Conservation (phyloP, 1,140 invertebrate genomes). For the Diuraphis noxia region DNA sequence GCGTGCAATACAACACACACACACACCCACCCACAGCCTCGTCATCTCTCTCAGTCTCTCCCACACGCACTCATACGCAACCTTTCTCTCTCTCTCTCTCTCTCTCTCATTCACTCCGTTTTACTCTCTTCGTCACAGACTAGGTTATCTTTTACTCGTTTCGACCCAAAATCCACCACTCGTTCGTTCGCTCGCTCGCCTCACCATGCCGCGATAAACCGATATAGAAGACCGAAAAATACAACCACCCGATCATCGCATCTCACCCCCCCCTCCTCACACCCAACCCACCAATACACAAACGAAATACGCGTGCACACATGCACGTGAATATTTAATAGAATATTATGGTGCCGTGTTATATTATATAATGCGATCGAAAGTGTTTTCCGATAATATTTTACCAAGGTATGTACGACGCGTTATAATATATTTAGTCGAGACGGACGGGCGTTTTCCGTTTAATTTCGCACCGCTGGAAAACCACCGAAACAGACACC, state of each 20-base stretch:
- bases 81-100: not conserved
- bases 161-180: not conserved
- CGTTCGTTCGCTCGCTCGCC: not conserved
- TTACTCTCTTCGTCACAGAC: not conserved
- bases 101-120: not conserved
- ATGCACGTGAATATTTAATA: not conserved
- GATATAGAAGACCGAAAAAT: not conserved
- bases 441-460: not conserved
- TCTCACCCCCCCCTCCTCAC: not conserved
- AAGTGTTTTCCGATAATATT: not conserved
- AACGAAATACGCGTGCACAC: not conserved
- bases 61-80: no score
- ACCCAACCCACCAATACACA: not conserved
- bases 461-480: not conserved
- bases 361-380: not conserved
- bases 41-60: not conserved
- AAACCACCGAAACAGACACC: not conserved
- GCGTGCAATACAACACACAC: constrained; percentile 19
- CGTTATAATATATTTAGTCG: no score
- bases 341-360: not conserved
- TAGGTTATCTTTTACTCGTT: constrained; percentile 8
- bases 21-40: not conserved
- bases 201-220: not conserved
- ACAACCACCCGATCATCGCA: not conserved
- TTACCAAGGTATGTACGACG: not conserved